Evolutionary conservation across 2,797 vertebrate species (phyloP), one percentile per base, ranked within the genome.

Genomic region (Aselliscus stoliczkanus): DNA sequence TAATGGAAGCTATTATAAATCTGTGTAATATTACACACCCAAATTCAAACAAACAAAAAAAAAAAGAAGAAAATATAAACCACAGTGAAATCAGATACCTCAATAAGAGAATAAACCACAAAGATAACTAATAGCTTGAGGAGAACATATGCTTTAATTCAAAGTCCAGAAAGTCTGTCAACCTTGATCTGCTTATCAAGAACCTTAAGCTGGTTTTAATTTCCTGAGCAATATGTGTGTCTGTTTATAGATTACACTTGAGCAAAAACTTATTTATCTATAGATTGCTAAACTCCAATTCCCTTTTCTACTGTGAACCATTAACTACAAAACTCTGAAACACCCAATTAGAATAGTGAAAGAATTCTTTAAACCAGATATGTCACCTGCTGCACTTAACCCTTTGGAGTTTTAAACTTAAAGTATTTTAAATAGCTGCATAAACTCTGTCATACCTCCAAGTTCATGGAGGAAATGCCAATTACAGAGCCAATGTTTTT

Each of bases 191-290:
- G 21, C 62, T 92, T 96, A 52, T 91, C 95, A 67, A 70, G 67
- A 85, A 90, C 96, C 90, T 90, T 95, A 84, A 97, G 95, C 94
- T 97, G 87, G 85, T 84, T 97, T 90, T 96, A 96, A 98, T 96
- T 98, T 97, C 93, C 87, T 80, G 34, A 87, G 27, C 83, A 67
- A 93, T 37, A 47, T 21, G 50, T 93, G 18, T 95, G 5, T 84
- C 65, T 95, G 76, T 96, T 97, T 95, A 90, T 62, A 95, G 64
- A 87, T 88, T 77, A 88, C 97, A 96, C 72, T 73, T 86, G 72
- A 95, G 67, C 88, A 69, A 93, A 96, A 97, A 94, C 76, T 95
- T 96, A 47, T 84, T 96, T 97, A 44, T 88, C 93, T 81, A 14
- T 90, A 95, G 60, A 75, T 82, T 94, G 58, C 44, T 52, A 97